Evolutionary conservation across 2,888 invertebrate species (phyloP).

Genomic region (Phengaris alcon): DNA sequence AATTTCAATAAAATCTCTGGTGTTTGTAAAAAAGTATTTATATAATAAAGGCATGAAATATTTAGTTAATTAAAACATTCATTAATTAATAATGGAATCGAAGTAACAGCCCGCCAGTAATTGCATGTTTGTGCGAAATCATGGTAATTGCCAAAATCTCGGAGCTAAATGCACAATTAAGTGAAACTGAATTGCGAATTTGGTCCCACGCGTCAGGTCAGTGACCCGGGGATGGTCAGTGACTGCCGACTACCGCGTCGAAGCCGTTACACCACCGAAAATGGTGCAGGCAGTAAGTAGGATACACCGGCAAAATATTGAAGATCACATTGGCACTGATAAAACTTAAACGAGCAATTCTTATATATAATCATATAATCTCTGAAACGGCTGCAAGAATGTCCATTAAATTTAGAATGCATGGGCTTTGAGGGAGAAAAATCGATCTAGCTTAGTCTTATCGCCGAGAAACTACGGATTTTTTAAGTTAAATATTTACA

Average conservation of each 20-base stretch:
- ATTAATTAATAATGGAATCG: slow-evolving; percentile 1
- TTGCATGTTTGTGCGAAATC: background rate
- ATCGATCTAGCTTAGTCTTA: too few relatives aligned
- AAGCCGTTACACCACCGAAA: slow-evolving; percentile 44
- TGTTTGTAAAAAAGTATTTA: too few relatives aligned
- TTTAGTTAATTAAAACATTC: too few relatives aligned
- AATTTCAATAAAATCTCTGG: too few relatives aligned
- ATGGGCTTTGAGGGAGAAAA: too few relatives aligned
- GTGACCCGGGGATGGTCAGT: slow-evolving; percentile 45
- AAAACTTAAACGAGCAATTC: background rate
- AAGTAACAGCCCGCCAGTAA: background rate
- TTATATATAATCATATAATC: too few relatives aligned
- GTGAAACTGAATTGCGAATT: slow-evolving; percentile 35
- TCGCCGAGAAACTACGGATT: too few relatives aligned
- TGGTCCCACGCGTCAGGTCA: slow-evolving; percentile 43
- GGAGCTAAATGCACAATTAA: slow-evolving; percentile 15
- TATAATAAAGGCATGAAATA: too few relatives aligned
- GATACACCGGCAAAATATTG: slow-evolving; percentile 20
- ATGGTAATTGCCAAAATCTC: background rate
- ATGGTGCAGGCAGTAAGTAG: slow-evolving; percentile 33
- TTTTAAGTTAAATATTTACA: too few relatives aligned
- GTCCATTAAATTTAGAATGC: too few relatives aligned
- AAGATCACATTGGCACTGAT: slow-evolving; percentile 7
- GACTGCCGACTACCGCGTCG: slow-evolving; percentile 48
- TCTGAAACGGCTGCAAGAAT: too few relatives aligned